These are phyloP conservation scores for Eurois occulta DNA, from an alignment of 2,888 invertebrate species.

Conservation along the genomic window DNA sequence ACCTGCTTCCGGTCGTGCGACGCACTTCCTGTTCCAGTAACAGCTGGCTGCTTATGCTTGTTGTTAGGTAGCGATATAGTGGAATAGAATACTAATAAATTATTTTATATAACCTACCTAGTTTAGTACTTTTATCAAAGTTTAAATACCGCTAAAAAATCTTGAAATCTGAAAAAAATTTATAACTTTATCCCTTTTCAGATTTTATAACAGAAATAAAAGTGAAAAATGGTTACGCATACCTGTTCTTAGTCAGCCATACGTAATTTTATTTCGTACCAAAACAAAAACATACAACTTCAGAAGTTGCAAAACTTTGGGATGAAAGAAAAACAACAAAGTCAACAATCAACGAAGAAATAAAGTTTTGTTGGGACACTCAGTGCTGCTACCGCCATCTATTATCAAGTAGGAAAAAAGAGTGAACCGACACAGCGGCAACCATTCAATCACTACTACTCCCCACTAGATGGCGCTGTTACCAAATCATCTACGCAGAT, in stretches of 20 bases:
- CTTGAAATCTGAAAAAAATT: neutral
- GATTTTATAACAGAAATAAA: neutral
- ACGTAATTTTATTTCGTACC: neutral
- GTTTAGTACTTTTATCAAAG: neutral
- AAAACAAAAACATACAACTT: slow-evolving; percentile 21
- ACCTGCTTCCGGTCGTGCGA: slow-evolving; percentile 80
- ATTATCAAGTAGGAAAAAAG: slow-evolving; percentile 15
- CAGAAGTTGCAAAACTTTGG: slow-evolving; percentile 27
- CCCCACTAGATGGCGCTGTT: slow-evolving; percentile 64
- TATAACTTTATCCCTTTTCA: neutral
- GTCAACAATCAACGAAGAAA: neutral
- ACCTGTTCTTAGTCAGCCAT: neutral
- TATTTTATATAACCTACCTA: neutral
- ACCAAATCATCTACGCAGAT: fast-evolving
- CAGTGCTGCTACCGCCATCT: slow-evolving; percentile 43
- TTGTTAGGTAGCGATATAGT: slow-evolving; percentile 29
- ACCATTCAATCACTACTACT: slow-evolving; percentile 29
- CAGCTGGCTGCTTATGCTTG: slow-evolving; percentile 57
- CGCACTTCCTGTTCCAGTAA: slow-evolving; percentile 69
- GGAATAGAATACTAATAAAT: neutral
- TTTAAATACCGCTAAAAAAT: neutral
- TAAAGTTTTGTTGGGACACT: neutral
- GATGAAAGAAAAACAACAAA: slow-evolving; percentile 21
- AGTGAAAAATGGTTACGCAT: neutral
- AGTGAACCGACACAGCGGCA: fast-evolving